Base-by-base conservation (phyloP, 2,797 vertebrate genomes). In the Euthynnus affinis region DNA sequence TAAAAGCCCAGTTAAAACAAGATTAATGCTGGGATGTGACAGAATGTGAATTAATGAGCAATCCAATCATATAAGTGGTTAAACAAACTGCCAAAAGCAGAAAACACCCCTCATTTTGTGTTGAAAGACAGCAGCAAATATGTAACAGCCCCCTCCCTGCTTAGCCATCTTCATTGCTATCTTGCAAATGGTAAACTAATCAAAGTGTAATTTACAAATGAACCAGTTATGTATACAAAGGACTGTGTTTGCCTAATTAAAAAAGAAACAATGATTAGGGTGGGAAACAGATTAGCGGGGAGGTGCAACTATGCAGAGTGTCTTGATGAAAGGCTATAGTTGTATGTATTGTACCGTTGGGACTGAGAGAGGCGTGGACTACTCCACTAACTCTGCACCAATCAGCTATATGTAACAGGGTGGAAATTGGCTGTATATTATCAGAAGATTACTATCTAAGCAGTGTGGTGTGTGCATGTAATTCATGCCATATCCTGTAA, bases 381-480 rank as follows among this genome's bases (percentile, higher is more conserved):
- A 52, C 79, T 48, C 20, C 9, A 7, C 83, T 44, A 69, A 76
- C 77, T 76, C 73, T 51, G 81, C 78, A 71, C 84, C 78, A 83
- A 90, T 90, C 89, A 81, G 83, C 72, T 87, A 57, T 64, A 78
- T 57, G 62, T 76, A 86, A 75, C 70, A 48, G 48, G 71, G 57
- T 89, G 82, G 86, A 92, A 92, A 90, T 88, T 70, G 79, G 61
- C 69, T 87, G 89, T 90, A 87, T 92, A 89, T 93, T 90, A 89
- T 93, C 72, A 88, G 80, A 91, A 93, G 86, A 91, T 92, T 87
- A 87, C 65, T 84, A 93, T 92, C 88, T 86, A 81, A 90, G 87
- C 80, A 78, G 70, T 67, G 68, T 5, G 62, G 83, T 87, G 88
- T 67, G 77, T 81, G 67, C 80, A 62, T 55, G 74, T 90, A 86